A percentile compares a stretch with the other conserved stretches of the same genome.
Evolutionary conservation across 2,113 vertebrate species (phyloP).

Genomic region (Nesospiza acunhae): DNA sequence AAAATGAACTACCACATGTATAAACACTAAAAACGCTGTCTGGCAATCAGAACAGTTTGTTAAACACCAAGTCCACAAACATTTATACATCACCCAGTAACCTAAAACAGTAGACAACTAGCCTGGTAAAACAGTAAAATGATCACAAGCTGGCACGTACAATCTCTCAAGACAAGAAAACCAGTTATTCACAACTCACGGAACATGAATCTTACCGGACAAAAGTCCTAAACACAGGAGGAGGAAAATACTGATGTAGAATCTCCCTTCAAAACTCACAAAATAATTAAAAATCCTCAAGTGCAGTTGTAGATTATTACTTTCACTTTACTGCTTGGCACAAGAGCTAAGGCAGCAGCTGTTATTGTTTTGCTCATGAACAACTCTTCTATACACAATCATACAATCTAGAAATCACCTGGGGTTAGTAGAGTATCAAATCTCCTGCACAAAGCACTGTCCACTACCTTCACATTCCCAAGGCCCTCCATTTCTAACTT

Average conservation of each 20-base stretch:
- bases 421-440: background rate
- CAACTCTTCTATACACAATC: background rate
- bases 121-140: background rate
- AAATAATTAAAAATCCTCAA: constrained; percentile 10
- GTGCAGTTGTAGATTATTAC: background rate
- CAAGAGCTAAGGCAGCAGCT: constrained; percentile 24
- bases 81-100: constrained; percentile 8
- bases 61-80: background rate
- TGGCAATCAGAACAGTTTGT: background rate
- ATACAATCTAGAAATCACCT: background rate
- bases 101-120: background rate
- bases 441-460: background rate
- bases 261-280: constrained; percentile 24
- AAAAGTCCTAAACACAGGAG: background rate
- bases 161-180: background rate
- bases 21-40: background rate
- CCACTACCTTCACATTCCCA: background rate
- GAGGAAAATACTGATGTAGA: background rate
- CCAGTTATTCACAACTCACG: background rate
- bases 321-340: background rate
- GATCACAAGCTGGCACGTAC: background rate
- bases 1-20: background rate
- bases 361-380: background rate
- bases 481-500: background rate
- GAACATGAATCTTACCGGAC: background rate